These are phyloP conservation scores for Lepeophtheirus nordmannii DNA, from an alignment of 2,888 invertebrate genomes.

Conservation along the genomic window DNA sequence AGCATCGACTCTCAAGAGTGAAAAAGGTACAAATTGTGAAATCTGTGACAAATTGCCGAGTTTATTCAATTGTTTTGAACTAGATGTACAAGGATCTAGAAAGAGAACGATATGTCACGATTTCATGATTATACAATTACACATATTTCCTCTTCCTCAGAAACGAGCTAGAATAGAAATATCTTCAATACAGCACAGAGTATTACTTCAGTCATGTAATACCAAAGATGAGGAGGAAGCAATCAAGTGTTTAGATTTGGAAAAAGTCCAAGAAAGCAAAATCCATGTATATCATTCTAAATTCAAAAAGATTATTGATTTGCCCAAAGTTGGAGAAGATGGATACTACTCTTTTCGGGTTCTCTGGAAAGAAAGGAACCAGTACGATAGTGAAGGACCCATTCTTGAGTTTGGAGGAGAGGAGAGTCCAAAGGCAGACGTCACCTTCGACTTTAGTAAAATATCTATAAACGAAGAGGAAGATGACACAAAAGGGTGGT, in stretches of 20 bases:
- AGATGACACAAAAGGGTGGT: not conserved
- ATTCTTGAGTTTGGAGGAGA: not conserved
- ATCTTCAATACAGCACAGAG: not conserved
- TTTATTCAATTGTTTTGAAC: not conserved
- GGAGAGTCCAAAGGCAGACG: not conserved
- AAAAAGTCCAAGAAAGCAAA: not conserved
- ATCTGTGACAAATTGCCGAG: not conserved
- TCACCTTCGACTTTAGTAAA: not conserved
- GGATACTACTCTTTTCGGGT: not conserved
- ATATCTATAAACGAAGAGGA: not conserved
- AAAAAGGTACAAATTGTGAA: not conserved
- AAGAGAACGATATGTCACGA: not conserved
- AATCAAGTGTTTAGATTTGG: not conserved
- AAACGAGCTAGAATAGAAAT: not conserved
- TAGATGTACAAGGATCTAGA: too few relatives aligned
- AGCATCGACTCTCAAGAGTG: not conserved
- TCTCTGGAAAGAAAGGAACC: not conserved
- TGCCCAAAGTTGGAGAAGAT: not conserved
- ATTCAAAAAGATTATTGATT: not conserved
- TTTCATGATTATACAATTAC: not conserved
- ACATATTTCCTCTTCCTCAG: not conserved
- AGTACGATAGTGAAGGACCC: not conserved
- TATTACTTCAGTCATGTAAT: not conserved
- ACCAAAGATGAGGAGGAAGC: not conserved
- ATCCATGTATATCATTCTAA: not conserved